These are phyloP conservation scores for Atopsyche davidsoni DNA, from an alignment of 1,140 invertebrate species.

Conservation along the genomic window DNA sequence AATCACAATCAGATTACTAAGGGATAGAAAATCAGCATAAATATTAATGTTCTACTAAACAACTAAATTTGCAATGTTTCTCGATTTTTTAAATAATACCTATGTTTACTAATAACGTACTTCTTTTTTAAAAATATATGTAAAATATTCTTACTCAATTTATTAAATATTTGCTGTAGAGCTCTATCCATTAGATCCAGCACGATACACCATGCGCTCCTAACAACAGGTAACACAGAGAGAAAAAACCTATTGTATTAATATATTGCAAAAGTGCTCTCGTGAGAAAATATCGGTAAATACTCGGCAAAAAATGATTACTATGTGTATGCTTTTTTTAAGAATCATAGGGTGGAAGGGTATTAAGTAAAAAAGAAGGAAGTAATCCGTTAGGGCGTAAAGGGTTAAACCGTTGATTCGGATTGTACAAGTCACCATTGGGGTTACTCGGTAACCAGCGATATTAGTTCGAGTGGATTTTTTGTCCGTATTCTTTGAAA, in stretches of 20 bases:
- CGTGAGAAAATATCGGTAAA: slow-evolving; percentile 14
- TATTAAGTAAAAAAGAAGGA: slow-evolving; percentile 21
- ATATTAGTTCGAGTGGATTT: slow-evolving; percentile 13
- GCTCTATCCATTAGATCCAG: too few species aligned
- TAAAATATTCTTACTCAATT: too few species aligned
- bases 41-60: too few species aligned
- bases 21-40: too few species aligned
- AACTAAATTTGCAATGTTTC: too few species aligned
- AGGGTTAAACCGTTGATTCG: slow-evolving; percentile 14
- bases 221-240: slow-evolving; percentile 19
- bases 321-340: background rate
- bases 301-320: slow-evolving; percentile 1
- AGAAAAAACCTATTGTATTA: slow-evolving; percentile 12
- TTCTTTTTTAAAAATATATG: too few species aligned
- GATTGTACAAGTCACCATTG: slow-evolving; percentile 20
- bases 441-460: slow-evolving; percentile 6
- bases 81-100: too few species aligned
- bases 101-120: too few species aligned
- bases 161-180: too few species aligned
- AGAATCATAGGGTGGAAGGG: background rate
- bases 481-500: background rate
- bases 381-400: slow-evolving; percentile 26
- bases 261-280: slow-evolving; percentile 14
- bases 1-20: too few species aligned
- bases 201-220: slow-evolving; percentile 10